phyloP scores from a whole-genome alignment of 2,888 invertebrate species.

The Apeira syringaria region DNA sequence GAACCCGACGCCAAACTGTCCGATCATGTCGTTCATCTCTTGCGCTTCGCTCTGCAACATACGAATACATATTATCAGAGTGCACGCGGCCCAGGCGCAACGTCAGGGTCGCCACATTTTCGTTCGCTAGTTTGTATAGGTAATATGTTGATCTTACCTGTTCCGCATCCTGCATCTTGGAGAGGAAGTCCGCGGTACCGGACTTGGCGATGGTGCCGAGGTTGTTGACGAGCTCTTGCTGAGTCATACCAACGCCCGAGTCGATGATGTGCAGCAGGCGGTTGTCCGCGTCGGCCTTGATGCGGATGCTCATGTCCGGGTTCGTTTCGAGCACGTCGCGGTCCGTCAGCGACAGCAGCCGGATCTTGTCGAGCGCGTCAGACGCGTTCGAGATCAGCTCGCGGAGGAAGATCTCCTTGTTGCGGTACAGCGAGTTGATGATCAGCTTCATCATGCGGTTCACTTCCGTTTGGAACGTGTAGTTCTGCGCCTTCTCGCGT shows the following conservation, averaged over 20 bases:
- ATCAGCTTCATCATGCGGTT: constrained; percentile 99
- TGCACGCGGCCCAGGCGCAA: too few species aligned
- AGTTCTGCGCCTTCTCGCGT: constrained; percentile 93
- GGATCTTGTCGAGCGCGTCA: constrained; percentile 99
- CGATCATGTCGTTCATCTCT: constrained; percentile 98
- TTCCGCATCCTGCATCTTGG: constrained; percentile 91
- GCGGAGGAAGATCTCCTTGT: constrained; percentile 99
- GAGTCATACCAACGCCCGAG: constrained; percentile 99
- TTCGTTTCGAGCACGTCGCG: constrained; percentile 90
- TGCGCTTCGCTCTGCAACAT: constrained; percentile 65
- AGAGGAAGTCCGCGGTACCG: constrained; percentile 97
- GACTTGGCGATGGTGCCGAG: constrained; percentile 99
- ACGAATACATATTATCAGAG: too few species aligned
- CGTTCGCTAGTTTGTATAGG: too few species aligned
- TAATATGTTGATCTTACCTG: too few species aligned
- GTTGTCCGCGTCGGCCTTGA: constrained; percentile 96
- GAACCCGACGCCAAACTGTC: constrained; percentile 99
- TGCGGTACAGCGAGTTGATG: constrained; percentile 99
- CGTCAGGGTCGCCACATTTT: too few species aligned
- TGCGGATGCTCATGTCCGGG: constrained; percentile 93
- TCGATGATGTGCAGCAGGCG: constrained; percentile 97
- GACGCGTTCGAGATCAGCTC: constrained; percentile 99
- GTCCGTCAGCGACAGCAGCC: constrained; percentile 95
- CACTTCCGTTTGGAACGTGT: constrained; percentile 98
- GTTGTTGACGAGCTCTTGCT: constrained; percentile 95